Evolutionary conservation across 2,888 invertebrate species (phyloP).

Genomic region (Syrphus vitripennis): DNA sequence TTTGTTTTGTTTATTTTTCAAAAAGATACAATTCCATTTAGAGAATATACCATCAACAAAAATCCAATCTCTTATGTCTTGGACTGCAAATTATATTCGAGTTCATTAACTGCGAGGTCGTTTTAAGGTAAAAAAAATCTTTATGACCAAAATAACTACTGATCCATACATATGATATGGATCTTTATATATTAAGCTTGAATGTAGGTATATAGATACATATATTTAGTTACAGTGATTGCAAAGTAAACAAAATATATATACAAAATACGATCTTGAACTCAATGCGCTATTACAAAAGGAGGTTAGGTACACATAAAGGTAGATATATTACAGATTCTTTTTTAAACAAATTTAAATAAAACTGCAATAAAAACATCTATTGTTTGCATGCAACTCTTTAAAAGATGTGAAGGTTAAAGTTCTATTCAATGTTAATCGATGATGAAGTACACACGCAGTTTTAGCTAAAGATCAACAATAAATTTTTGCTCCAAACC

Average conservation of each 20-base stretch:
- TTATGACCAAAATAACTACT: neutral
- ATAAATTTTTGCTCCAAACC: constrained; percentile 6
- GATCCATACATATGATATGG: constrained; percentile 1
- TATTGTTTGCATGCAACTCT: constrained; percentile 63
- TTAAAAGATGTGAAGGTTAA: constrained; percentile 62
- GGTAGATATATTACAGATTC: too few relatives aligned
- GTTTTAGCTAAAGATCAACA: constrained; percentile 29
- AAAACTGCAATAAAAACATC: constrained; percentile 63
- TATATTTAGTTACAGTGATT: neutral
- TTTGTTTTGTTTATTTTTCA: neutral
- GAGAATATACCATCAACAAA: neutral
- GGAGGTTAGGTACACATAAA: constrained; percentile 42
- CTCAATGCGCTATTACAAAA: constrained; percentile 42
- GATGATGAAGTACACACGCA: constrained; percentile 42
- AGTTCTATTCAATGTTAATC: neutral
- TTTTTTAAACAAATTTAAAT: constrained; percentile 37
- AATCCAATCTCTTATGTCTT: neutral
- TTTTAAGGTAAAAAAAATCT: neutral
- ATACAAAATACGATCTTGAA: constrained; percentile 59
- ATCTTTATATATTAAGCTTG: neutral
- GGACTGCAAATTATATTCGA: constrained; percentile 22
- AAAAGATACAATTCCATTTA: constrained; percentile 11
- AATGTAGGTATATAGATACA: neutral
- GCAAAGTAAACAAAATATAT: neutral
- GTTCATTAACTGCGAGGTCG: neutral